Base-by-base conservation (phyloP, 2,797 vertebrate genomes). In the Tapirus indicus region DNA sequence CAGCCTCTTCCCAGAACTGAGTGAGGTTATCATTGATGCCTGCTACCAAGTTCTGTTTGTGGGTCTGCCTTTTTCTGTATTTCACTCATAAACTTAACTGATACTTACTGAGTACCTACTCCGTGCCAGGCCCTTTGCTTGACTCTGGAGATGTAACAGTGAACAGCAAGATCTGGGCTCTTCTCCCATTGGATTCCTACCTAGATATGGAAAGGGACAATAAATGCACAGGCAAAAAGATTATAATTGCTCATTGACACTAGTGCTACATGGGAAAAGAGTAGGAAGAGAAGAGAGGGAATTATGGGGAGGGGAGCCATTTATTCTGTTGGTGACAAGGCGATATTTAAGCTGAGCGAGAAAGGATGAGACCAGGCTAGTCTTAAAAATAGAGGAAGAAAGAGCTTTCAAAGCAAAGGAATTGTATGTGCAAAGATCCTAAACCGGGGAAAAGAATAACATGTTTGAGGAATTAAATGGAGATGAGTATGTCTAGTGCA, bases 1-100 rank as follows among this genome's bases (percentile, higher is more conserved):
- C 56, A 62, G 8, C 29, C 93, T 90, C 86, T 92, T 96, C 95
- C 90, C 80, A 95, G 93, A 94, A 94, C 52, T 7, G 2, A 86
- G 27, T 3, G 68, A 92, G 78, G 52, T 97, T 85, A 66, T 69
- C 64, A 18, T 8, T 8, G 32, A 38, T 25, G 52, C 56, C 60
- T 23, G 38, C 66, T n/a, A 35, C 58, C 20, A 8, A 21, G 12
- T 49, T 87, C 58, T 71, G 14, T 35, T 54, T 3, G 10, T 12
- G 72, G 58, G 47, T 44, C 91, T 91, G 64, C 29, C 2, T 68
- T 64, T 79, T 41, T 47, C 91, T 85, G 21, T 83, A 78, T 54
- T 83, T 88, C 93, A 69, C 44, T 88, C 62, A 41, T 44, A 68
- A 66, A n/a, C 54, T 41, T 78, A 77, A 88, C 9, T 41, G 68